These are phyloP conservation scores for Plebejus argus DNA, from an alignment of 2,888 invertebrate species.

Conservation along the genomic window DNA sequence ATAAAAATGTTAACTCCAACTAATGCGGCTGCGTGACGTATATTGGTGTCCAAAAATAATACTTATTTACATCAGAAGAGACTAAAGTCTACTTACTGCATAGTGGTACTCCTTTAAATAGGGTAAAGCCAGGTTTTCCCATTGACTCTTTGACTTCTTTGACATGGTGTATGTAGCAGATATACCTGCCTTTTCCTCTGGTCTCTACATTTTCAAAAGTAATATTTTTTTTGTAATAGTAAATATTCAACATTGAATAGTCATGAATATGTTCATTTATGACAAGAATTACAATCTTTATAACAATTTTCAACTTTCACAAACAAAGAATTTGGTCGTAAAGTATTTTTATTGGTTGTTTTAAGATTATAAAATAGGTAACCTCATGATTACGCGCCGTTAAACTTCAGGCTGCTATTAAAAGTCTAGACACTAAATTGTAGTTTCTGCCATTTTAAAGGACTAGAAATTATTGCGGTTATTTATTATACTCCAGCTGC, in stretches of 20 bases:
- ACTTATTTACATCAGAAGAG: background rate
- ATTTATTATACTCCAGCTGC: background rate
- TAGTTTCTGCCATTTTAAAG: constrained; percentile 6
- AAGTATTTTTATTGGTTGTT: constrained; percentile 21
- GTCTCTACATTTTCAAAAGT: background rate
- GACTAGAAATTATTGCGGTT: background rate
- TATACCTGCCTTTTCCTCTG: background rate
- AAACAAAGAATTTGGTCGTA: constrained; percentile 8
- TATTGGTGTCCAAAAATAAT: background rate
- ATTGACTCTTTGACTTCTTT: background rate
- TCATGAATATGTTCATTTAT: background rate
- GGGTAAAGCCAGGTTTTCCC: background rate
- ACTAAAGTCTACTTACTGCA: background rate
- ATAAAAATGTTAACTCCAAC: constrained; percentile 30
- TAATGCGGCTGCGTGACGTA: constrained; percentile 8
- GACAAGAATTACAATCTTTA: background rate
- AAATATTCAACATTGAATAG: too few species aligned
- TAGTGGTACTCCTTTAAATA: background rate
- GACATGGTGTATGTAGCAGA: background rate
- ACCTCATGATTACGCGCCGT: constrained; percentile 18
- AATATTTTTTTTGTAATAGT: too few species aligned
- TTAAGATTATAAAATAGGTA: constrained; percentile 18
- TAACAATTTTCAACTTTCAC: background rate
- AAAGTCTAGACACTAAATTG: constrained; percentile 23
- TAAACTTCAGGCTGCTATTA: constrained; percentile 2